A percentile compares a stretch with the other conserved stretches of the same genome.
Evolutionary conservation across 1,140 invertebrate genomes (phyloP).

Genomic region (Bombus consobrinus): DNA sequence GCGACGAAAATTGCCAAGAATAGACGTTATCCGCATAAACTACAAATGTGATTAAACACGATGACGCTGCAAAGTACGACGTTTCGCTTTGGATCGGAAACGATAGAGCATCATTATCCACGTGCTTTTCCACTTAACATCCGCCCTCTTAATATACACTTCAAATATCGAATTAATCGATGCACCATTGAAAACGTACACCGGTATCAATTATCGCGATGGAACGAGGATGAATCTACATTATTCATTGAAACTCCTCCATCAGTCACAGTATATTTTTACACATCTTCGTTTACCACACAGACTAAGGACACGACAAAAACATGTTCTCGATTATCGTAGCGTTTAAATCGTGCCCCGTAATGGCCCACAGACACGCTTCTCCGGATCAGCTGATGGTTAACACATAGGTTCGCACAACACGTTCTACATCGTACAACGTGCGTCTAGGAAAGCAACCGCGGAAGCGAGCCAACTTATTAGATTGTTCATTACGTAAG

Average conservation of each 20-base stretch:
- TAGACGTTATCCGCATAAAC: background rate
- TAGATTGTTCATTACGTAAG: slow-evolving; percentile 16
- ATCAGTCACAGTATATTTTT: background rate
- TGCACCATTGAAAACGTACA: background rate
- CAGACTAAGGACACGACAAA: background rate
- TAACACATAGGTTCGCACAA: background rate
- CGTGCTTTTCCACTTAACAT: slow-evolving; percentile 9
- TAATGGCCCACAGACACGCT: background rate
- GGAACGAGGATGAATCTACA: background rate
- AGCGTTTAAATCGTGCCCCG: too few species aligned
- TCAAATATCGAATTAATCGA: background rate
- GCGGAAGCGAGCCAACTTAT: background rate
- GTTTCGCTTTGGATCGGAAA: background rate
- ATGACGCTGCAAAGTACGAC: background rate
- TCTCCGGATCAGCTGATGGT: slow-evolving; percentile 28
- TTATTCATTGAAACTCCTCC: background rate
- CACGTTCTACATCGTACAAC: background rate
- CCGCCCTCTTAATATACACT: background rate
- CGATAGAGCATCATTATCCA: slow-evolving; percentile 3
- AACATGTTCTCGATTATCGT: background rate
- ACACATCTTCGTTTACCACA: background rate
- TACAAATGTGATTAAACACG: background rate
- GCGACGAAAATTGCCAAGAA: background rate
- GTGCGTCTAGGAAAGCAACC: background rate
- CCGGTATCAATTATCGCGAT: background rate